Percentiles rank a stretch among this genome's conserved stretches.
Conservation (phyloP, 2,113 vertebrate genomes). For the Zosterops borbonicus region DNA sequence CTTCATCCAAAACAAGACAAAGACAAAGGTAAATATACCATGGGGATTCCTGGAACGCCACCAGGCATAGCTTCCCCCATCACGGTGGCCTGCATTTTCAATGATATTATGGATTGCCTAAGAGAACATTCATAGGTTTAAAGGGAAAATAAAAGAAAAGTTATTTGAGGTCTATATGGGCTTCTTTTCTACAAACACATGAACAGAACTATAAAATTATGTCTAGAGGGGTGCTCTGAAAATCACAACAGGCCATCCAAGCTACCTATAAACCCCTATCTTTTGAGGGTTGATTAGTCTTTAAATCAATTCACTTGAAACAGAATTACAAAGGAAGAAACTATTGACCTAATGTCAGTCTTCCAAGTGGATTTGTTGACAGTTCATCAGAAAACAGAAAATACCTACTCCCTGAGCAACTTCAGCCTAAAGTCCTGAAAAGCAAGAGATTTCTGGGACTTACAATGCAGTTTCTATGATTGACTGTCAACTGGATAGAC, state of each 20-base stretch:
- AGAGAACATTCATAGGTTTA: not conserved
- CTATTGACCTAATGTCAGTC: not conserved
- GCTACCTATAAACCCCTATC: not conserved
- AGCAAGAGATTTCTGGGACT: not conserved
- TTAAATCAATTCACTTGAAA: not conserved
- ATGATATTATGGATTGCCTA: not conserved
- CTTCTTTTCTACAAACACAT: not conserved
- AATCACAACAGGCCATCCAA: not conserved
- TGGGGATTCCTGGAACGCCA: not conserved
- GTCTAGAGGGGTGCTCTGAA: not conserved
- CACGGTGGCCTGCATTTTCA: not conserved
- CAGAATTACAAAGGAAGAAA: not conserved
- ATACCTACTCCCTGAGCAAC: not conserved
- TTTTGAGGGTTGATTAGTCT: not conserved
- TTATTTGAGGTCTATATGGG: not conserved
- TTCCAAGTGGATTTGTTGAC: not conserved
- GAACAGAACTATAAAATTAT: not conserved
- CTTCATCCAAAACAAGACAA: not conserved
- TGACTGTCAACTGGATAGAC: not conserved
- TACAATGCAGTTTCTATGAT: not conserved
- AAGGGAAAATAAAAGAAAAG: not conserved
- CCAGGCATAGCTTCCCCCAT: fast-evolving
- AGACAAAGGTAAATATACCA: not conserved
- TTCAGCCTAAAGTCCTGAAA: not conserved
- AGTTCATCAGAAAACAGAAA: not conserved